phyloP scores from a whole-genome alignment of 2,113 vertebrate genomes.

The Panurus biarmicus region DNA sequence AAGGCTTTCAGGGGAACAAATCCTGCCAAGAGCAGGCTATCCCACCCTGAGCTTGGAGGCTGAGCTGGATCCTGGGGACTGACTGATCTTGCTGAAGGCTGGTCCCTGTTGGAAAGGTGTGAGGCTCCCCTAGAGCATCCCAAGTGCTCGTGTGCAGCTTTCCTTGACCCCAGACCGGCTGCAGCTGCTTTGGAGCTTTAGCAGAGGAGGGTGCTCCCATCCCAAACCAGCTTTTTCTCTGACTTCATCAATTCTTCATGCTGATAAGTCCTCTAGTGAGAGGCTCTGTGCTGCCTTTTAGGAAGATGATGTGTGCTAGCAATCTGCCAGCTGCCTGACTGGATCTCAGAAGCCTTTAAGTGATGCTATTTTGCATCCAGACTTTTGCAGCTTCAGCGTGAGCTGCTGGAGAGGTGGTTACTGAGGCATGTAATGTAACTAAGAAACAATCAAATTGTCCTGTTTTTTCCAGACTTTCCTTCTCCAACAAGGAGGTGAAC shows the following conservation, averaged over 20 bases:
- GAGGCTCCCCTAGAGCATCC: neutral
- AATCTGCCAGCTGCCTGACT: neutral
- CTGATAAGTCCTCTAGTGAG: slow-evolving; percentile 2
- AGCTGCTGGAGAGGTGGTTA: neutral
- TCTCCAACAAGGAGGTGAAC: neutral
- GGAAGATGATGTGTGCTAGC: neutral
- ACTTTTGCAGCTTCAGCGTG: neutral
- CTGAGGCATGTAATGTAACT: neutral
- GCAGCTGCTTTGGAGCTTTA: neutral
- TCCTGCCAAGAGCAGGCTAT: slow-evolving; percentile 31
- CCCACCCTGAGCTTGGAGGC: neutral
- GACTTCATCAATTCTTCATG: neutral
- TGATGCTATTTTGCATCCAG: neutral
- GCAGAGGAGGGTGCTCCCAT: neutral
- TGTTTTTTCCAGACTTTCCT: neutral
- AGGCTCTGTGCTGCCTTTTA: neutral
- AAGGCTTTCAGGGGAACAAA: slow-evolving; percentile 73
- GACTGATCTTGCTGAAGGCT: neutral
- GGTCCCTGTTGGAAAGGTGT: neutral
- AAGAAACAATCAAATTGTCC: neutral
- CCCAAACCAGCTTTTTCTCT: neutral
- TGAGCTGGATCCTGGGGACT: neutral
- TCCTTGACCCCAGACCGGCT: neutral
- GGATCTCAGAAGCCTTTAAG: neutral
- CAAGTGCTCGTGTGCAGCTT: neutral